Evolutionary conservation across 2,113 vertebrate genomes (phyloP).

Genomic region (Campylorhamphus procurvoides): DNA sequence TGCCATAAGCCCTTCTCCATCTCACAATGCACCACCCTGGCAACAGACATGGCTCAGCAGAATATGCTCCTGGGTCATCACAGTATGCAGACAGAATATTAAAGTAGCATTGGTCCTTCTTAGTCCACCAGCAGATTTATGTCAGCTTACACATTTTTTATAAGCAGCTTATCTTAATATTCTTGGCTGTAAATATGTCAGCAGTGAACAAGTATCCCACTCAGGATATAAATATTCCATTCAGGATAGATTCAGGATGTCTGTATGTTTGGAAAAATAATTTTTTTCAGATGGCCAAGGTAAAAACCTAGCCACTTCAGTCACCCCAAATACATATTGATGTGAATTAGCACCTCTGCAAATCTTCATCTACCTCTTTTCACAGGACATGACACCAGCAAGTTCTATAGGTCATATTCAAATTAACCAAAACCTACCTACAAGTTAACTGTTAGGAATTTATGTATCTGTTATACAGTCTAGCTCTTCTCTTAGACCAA

Average conservation of each 20-base stretch:
- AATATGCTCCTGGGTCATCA: accelerated
- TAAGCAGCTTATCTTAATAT: conserved; percentile 11
- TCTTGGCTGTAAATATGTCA: background rate
- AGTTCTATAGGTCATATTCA: background rate
- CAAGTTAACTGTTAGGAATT: background rate
- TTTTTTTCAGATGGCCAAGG: background rate
- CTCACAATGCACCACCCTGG: background rate
- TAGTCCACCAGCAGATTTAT: background rate
- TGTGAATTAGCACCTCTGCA: background rate
- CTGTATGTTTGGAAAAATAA: background rate
- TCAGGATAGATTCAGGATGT: background rate
- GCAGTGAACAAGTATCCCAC: background rate
- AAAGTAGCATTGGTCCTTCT: background rate
- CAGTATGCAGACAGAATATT: background rate
- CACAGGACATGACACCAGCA: background rate
- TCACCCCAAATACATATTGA: background rate
- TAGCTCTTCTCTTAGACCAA: background rate
- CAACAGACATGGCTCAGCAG: background rate
- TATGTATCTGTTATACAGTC: background rate
- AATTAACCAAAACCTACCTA: background rate
- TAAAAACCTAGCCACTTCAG: background rate
- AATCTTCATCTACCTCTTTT: background rate
- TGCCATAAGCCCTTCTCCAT: background rate
- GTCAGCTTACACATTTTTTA: background rate
- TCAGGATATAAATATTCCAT: background rate